Conservation (phyloP, 2,888 invertebrate species). For the Heteromyza rotundicornis region DNA sequence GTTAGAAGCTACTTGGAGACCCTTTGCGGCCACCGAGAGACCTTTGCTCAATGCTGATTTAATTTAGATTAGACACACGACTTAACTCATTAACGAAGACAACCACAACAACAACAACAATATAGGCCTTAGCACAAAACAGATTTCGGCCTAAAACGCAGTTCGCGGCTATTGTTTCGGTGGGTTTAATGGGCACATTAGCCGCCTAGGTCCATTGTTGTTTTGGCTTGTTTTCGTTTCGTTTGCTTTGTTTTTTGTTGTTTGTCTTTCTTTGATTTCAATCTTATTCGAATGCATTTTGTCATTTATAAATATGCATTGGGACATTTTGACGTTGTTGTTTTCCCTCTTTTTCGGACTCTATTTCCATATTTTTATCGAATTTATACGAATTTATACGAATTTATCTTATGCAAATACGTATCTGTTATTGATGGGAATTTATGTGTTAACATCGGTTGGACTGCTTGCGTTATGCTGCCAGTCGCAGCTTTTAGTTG, state of each 20-base stretch:
- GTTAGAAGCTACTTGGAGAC: background rate
- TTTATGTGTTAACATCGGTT: background rate
- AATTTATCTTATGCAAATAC: too few relatives aligned
- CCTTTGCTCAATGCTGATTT: background rate
- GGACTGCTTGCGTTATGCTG: background rate
- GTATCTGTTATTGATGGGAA: background rate
- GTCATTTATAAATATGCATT: slow-evolving; percentile 47
- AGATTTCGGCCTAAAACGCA: slow-evolving; percentile 1
- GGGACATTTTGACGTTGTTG: background rate
- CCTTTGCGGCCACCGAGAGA: background rate
- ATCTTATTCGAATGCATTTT: too few relatives aligned
- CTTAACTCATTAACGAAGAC: slow-evolving; percentile 5
- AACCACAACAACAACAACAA: too few relatives aligned
- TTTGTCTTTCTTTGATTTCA: too few relatives aligned
- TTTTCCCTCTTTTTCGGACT: too few relatives aligned
- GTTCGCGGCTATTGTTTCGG: background rate
- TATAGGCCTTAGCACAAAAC: background rate
- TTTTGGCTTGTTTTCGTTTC: too few relatives aligned
- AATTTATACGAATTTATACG: too few relatives aligned
- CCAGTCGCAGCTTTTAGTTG: too few relatives aligned
- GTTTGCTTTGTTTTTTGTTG: too few relatives aligned
- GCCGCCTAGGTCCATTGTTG: slow-evolving; percentile 12
- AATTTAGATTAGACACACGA: background rate
- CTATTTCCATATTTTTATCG: too few relatives aligned
- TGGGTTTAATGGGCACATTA: background rate